Evolutionary conservation across 2,888 invertebrate genomes (phyloP).

Genomic region (Poecilus cupreus): DNA sequence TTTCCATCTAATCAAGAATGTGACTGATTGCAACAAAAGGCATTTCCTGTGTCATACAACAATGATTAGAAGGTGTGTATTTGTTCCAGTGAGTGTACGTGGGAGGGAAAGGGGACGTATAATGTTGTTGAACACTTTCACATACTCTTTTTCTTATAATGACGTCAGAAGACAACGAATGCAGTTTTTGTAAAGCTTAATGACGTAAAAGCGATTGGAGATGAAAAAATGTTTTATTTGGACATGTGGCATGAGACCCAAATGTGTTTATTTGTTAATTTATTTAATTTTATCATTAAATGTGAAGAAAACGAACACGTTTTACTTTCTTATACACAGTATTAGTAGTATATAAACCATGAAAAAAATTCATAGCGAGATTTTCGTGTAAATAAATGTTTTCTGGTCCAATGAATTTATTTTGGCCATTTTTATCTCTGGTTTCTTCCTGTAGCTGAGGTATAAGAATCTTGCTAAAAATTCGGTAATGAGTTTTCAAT

Average conservation of each 20-base stretch:
- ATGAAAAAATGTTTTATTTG: slow-evolving; percentile 14
- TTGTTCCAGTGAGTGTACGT: slow-evolving; percentile 14
- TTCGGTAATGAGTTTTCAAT: too few relatives aligned
- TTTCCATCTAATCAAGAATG: slow-evolving; percentile 10
- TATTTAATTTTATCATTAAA: not conserved
- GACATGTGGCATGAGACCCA: not conserved
- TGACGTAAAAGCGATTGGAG: slow-evolving; percentile 29
- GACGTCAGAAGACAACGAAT: slow-evolving; percentile 44
- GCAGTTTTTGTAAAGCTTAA: slow-evolving; percentile 25
- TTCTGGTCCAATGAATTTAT: too few relatives aligned
- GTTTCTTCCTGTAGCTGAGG: too few relatives aligned
- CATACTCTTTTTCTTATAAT: slow-evolving; percentile 26
- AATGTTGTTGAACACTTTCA: slow-evolving; percentile 36
- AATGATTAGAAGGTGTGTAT: not conserved
- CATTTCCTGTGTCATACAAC: slow-evolving; percentile 15
- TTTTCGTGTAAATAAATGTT: too few relatives aligned
- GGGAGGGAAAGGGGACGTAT: too few relatives aligned
- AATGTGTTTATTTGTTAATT: slow-evolving; percentile 6
- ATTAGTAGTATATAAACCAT: too few relatives aligned
- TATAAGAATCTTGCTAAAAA: too few relatives aligned
- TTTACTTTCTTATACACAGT: too few relatives aligned
- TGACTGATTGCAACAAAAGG: slow-evolving; percentile 7
- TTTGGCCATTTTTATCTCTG: too few relatives aligned
- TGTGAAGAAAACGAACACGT: too few relatives aligned
- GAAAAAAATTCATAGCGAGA: too few relatives aligned